Percentiles rank a stretch among this genome's conserved stretches.
These are phyloP conservation scores for Callionymus lyra DNA, from an alignment of 2,113 vertebrate species.

Conservation along the genomic window DNA sequence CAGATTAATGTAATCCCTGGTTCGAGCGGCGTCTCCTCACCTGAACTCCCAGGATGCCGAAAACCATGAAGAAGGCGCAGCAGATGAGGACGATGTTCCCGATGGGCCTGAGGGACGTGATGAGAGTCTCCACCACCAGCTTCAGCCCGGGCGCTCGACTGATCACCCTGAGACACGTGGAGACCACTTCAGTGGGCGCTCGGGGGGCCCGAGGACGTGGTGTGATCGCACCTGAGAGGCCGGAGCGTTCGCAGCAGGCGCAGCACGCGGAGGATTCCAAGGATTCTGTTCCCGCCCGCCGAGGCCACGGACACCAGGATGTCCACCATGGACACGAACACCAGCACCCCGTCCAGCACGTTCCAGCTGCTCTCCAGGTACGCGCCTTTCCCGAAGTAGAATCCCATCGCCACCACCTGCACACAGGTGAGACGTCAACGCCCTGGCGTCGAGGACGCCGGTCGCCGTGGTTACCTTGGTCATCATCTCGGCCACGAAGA, in stretches of 20 bases:
- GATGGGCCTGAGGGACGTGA: constrained; percentile 91
- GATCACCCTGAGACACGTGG: constrained; percentile 77
- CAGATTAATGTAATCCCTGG: too few relatives aligned
- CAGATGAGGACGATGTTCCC: constrained; percentile 98
- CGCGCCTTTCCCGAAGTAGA: constrained; percentile 77
- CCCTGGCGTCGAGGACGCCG: constrained; percentile 17
- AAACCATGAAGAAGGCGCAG: constrained; percentile 97
- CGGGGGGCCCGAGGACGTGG: too few relatives aligned
- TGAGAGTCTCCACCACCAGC: constrained; percentile 95
- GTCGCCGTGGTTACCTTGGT: constrained; percentile 76
- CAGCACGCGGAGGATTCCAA: constrained; percentile 86
- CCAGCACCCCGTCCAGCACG: constrained; percentile 85
- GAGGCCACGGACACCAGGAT: constrained; percentile 91
- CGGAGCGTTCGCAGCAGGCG: constrained; percentile 86
- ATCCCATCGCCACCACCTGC: constrained; percentile 84
- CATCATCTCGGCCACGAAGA: constrained; percentile 89
- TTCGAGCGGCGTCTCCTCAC: too few relatives aligned
- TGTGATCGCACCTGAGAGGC: constrained; percentile 75
- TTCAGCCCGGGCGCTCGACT: constrained; percentile 93
- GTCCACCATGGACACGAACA: constrained; percentile 91
- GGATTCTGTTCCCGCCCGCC: constrained; percentile 83
- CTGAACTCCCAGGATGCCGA: constrained; percentile 95
- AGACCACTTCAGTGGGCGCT: neutral
- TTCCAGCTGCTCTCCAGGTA: constrained; percentile 98
- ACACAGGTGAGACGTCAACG: too few relatives aligned